phyloP scores from a whole-genome alignment of 2,797 vertebrate species.

The Sitta carolinensis region DNA sequence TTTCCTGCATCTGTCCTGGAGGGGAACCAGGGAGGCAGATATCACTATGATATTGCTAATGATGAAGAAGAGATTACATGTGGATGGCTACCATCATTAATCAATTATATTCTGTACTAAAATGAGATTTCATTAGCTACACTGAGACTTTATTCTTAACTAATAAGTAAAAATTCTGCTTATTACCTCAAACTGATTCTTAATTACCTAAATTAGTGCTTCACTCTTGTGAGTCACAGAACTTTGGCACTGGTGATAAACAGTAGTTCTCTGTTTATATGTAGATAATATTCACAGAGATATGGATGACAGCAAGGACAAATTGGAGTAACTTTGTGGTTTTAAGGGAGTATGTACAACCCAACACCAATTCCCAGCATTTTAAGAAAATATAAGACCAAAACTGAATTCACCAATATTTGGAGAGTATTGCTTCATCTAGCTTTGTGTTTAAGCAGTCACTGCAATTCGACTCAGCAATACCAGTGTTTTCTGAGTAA shows the following conservation, averaged over 20 bases:
- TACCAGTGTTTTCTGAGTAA: background rate
- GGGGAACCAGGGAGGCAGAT: background rate
- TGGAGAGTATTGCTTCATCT: background rate
- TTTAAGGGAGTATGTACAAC: background rate
- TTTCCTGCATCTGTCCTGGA: background rate
- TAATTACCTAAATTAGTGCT: background rate
- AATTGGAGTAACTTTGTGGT: background rate
- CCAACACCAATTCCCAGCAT: background rate
- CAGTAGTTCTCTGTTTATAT: background rate
- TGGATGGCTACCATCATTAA: background rate
- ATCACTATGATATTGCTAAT: background rate
- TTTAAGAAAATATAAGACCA: background rate
- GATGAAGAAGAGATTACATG: background rate
- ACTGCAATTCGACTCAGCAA: background rate
- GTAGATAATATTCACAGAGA: background rate
- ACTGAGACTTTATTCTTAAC: background rate
- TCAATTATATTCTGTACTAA: background rate
- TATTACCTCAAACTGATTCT: background rate
- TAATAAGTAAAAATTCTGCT: background rate
- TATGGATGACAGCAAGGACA: background rate
- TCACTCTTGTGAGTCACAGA: background rate
- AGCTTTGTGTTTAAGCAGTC: background rate
- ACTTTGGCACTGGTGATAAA: background rate
- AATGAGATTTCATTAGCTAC: background rate
- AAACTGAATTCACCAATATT: background rate